Evolutionary conservation across 2,113 vertebrate species (phyloP).

Genomic region (Felis chaus): DNA sequence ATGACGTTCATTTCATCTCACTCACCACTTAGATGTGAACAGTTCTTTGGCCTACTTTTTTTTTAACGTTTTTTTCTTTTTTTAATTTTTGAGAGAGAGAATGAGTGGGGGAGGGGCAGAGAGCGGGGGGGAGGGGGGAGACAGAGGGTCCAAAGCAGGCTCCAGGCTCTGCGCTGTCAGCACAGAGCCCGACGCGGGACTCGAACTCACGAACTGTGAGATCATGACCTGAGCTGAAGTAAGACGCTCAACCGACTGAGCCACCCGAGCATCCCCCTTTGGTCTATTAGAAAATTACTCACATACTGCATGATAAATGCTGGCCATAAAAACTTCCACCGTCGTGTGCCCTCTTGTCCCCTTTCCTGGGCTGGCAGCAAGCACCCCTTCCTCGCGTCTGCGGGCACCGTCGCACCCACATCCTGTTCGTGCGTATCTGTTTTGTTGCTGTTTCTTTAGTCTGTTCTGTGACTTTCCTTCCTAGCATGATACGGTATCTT

Average conservation of each 20-base stretch:
- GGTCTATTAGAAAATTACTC: neutral
- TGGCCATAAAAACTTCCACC: neutral
- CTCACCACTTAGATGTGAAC: neutral
- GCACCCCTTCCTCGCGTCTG: neutral
- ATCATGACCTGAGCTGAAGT: too few species aligned
- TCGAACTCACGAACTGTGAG: too few species aligned
- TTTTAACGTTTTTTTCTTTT: too few species aligned
- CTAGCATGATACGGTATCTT: neutral
- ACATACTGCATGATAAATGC: neutral
- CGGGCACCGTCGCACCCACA: too few species aligned
- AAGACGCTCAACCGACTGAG: too few species aligned
- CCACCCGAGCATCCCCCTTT: neutral
- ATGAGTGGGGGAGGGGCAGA: too few species aligned
- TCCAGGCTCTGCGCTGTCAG: too few species aligned
- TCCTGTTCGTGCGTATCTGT: neutral
- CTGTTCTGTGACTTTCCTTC: neutral
- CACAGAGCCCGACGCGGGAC: too few species aligned
- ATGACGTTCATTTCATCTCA: neutral
- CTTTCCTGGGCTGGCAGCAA: neutral
- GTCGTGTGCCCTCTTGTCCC: neutral
- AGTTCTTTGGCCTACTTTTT: neutral
- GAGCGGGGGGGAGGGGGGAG: too few species aligned
- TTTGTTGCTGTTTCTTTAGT: neutral
- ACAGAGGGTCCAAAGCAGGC: too few species aligned
- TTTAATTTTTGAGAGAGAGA: too few species aligned